Evolutionary conservation across 2,797 vertebrate genomes (phyloP).

Genomic region (Bradypus variegatus): DNA sequence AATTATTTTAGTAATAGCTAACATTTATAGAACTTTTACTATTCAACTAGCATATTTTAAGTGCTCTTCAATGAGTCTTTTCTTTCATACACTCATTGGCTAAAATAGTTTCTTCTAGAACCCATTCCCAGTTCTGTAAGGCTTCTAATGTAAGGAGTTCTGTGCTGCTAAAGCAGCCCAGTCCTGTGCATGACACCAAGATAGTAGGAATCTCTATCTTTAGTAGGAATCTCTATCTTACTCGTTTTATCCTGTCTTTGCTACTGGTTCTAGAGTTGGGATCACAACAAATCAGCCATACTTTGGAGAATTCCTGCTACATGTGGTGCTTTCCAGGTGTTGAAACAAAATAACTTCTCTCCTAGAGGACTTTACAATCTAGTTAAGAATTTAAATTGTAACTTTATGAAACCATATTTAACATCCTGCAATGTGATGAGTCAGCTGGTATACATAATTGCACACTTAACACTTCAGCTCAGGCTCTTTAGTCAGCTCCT

Average conservation of each 20-base stretch:
- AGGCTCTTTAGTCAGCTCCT: background rate
- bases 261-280: background rate
- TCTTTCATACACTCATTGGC: background rate
- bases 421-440: background rate
- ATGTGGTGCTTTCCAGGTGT: background rate
- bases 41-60: background rate
- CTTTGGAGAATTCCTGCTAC: background rate
- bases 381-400: background rate
- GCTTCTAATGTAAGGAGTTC: background rate
- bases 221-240: too few species aligned
- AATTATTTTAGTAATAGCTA: background rate
- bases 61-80: background rate
- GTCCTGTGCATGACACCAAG: background rate
- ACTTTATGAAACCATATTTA: slow-evolving; percentile 4
- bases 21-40: background rate
- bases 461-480: background rate
- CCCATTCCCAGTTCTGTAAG: background rate
- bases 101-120: background rate
- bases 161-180: background rate
- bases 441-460: background rate
- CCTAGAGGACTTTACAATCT: background rate
- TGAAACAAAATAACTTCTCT: background rate
- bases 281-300: background rate
- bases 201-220: background rate
- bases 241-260: background rate